Evolutionary conservation across 2,113 vertebrate species (phyloP).

Genomic region (Hyaena hyaena): DNA sequence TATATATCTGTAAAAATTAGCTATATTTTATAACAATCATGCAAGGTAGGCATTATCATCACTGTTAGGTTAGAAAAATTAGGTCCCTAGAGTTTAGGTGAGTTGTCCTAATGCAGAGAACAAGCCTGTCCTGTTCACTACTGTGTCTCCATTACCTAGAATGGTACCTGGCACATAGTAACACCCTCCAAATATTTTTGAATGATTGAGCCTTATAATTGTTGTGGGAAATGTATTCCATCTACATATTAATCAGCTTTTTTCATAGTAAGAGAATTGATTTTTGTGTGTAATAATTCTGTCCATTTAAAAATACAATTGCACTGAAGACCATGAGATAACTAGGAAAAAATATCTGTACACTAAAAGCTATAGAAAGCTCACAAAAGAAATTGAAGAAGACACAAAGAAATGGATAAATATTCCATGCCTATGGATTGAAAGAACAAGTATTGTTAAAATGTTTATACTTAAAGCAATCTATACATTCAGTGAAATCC

Average conservation of each 20-base stretch:
- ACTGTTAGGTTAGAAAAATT: not conserved
- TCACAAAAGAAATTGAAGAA: too few relatives aligned
- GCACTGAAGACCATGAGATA: too few relatives aligned
- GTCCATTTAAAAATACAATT: not conserved
- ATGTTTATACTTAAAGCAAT: too few relatives aligned
- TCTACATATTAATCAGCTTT: not conserved
- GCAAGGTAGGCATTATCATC: not conserved
- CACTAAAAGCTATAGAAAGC: too few relatives aligned
- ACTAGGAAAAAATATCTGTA: too few relatives aligned
- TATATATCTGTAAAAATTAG: not conserved
- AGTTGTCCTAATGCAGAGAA: not conserved
- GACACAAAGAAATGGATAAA: too few relatives aligned
- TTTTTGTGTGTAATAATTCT: not conserved
- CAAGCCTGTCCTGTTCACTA: not conserved
- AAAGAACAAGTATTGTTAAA: too few relatives aligned
- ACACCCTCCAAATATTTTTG: not conserved
- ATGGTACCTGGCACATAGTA: not conserved
- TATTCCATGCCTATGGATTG: too few relatives aligned
- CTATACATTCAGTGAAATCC: too few relatives aligned
- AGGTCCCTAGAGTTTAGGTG: not conserved
- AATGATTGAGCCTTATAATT: not conserved
- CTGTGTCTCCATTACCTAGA: not conserved
- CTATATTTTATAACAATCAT: not conserved
- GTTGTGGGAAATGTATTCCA: not conserved
- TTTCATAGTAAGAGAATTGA: slow-evolving; percentile 1